phyloP scores from a whole-genome alignment of 2,113 vertebrate species.

The Fregata magnificens region DNA sequence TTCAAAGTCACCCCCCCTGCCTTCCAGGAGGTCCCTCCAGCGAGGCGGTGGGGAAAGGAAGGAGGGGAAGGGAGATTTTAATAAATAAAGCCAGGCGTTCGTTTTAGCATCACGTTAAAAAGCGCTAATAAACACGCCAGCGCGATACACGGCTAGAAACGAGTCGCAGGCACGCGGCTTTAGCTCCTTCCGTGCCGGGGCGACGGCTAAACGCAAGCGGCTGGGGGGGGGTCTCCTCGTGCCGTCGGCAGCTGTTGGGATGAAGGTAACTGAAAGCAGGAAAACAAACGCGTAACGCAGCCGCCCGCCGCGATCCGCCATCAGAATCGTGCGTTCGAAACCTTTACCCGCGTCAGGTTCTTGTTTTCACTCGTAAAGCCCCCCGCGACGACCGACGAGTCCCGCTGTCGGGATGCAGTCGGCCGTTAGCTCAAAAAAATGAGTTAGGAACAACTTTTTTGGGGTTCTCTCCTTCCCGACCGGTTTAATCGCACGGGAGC shows the following conservation, averaged over 20 bases:
- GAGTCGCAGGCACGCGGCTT: accelerated
- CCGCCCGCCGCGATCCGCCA: accelerated
- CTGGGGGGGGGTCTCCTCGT: not conserved
- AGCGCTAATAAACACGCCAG: accelerated
- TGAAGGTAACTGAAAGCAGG: no score
- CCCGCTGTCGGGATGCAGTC: accelerated
- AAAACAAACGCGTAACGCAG: no score
- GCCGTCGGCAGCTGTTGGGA: accelerated
- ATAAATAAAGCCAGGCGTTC: not conserved
- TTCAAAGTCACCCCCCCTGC: not conserved
- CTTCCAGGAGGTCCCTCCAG: not conserved
- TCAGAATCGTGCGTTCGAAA: accelerated
- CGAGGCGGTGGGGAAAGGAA: no score
- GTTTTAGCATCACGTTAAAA: not conserved
- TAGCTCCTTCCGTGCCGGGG: no score
- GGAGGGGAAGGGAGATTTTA: not conserved
- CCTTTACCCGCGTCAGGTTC: accelerated
- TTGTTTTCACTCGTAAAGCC: not conserved
- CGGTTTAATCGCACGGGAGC: no score
- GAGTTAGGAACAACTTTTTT: no score
- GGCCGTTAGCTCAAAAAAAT: not conserved
- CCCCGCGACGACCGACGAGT: no score
- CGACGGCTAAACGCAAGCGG: no score
- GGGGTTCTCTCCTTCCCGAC: no score
- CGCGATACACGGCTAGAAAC: accelerated